Base-by-base conservation (phyloP, 2,113 vertebrate genomes). In the Empidonax traillii region DNA sequence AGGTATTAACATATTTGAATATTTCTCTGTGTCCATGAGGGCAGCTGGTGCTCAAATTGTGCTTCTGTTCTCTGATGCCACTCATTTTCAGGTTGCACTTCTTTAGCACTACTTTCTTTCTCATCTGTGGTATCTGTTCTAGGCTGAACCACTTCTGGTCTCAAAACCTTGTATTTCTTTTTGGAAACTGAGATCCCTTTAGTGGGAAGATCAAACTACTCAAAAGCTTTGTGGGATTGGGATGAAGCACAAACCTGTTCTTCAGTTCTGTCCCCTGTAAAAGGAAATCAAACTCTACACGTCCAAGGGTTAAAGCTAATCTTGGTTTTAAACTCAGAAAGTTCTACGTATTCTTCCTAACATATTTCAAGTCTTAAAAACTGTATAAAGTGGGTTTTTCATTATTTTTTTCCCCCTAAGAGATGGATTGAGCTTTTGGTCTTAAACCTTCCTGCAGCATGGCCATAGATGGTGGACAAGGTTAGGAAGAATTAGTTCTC, bases 331-430 rank as follows among this genome's bases (percentile, higher is more conserved):
- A 84, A 55, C 27, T 44, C 21, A n/a, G 9, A 14, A 18, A 28
- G 4, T 47, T 53, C 21, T 84, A 63, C 56, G 62, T 73, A 49
- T 25, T n/a, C 18, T 86, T 67, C 14, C 10, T 25, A 59, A 27
- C 1, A 2, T 71, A 39, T 55, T 59, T 67, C 24, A 67, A 3
- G 21, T 41, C 28, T 56, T 82, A 63, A 65, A 83, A 71, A 8
- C 14, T 30, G 5, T 27, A 12, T 7, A 10, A 61, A 46, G 0
- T 43, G 3, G 33, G 8, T 2, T 15, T 10, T 12, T 75, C 5
- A 12, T 12, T 6, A 3, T 4, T 55, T 44, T 23, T 69, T 76
- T 20, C 17, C 13, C 12, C 3, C 1, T 15, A 8, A 44, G 49
- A 55, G 14, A 16, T 4, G 10, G 3, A 23, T 62, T 39, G n/a